phyloP scores from a whole-genome alignment of 2,797 vertebrate species.

The Sebastes miniatus region DNA sequence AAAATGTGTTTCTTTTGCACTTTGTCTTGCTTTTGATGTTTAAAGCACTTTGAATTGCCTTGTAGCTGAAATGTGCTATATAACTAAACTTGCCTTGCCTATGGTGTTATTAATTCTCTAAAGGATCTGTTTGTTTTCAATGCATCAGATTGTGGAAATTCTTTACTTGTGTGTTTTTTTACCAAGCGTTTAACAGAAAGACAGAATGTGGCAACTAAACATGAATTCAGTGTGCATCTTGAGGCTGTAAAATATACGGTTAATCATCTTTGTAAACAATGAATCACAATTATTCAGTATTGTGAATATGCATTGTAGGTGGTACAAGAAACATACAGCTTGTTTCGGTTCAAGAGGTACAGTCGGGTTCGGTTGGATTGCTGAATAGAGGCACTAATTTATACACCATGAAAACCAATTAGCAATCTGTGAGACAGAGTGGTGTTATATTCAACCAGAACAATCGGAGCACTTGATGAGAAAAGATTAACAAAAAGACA shows the following conservation, averaged over 20 bases:
- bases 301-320: conserved; percentile 3
- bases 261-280: background rate
- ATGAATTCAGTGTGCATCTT: background rate
- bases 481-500: conserved; percentile 38
- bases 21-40: background rate
- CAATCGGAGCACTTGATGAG: conserved; percentile 49
- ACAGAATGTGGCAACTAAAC: background rate
- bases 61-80: background rate
- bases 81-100: background rate
- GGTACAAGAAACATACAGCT: background rate
- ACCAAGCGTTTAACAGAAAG: background rate
- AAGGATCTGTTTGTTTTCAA: background rate
- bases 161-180: background rate
- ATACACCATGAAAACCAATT: conserved; percentile 61
- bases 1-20: background rate
- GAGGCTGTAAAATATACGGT: background rate
- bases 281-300: background rate
- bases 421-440: conserved; percentile 28
- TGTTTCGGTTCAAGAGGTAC: conserved; percentile 17
- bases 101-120: background rate
- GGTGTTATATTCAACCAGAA: conserved; percentile 48
- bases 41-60: background rate
- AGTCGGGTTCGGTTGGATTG: conserved; percentile 12
- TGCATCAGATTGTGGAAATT: background rate
- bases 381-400: conserved; percentile 50